These are phyloP conservation scores for Trichogramma dendrolimi DNA, from an alignment of 2,888 invertebrate species.

Conservation along the genomic window DNA sequence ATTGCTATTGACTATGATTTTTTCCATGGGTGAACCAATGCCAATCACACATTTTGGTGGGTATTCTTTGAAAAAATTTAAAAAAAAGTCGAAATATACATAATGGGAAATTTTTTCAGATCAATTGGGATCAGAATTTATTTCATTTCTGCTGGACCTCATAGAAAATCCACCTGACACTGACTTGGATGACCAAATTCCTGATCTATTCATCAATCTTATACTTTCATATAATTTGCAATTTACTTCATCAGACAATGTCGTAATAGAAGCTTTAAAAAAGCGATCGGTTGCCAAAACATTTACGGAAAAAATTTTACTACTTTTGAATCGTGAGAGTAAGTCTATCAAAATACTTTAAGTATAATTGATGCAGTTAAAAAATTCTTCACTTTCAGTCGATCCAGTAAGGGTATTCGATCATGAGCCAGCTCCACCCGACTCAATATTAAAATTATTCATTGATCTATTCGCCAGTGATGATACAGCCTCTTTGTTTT, in stretches of 20 bases:
- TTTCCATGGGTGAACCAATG: constrained; percentile 85
- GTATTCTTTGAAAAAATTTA: neutral
- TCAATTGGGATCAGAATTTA: constrained; percentile 77
- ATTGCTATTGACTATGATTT: constrained; percentile 78
- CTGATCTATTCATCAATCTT: constrained; percentile 78
- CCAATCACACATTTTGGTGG: constrained; percentile 86
- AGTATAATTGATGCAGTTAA: neutral
- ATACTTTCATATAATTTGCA: constrained; percentile 87
- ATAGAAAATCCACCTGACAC: constrained; percentile 78
- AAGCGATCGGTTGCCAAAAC: constrained; percentile 72
- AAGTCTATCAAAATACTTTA: constrained; percentile 30
- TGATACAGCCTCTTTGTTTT: constrained; percentile 81
- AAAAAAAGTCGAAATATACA: too few species aligned
- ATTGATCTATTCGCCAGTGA: constrained; percentile 78
- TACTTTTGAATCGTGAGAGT: constrained; percentile 89
- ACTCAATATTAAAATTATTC: constrained; percentile 84
- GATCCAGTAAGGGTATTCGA: constrained; percentile 84
- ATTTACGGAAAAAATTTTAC: constrained; percentile 84
- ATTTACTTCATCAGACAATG: constrained; percentile 66
- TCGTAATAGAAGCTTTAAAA: constrained; percentile 68
- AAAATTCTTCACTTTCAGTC: constrained; percentile 57
- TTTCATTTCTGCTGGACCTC: constrained; percentile 73
- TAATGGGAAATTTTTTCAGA: constrained; percentile 58
- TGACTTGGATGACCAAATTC: constrained; percentile 78
- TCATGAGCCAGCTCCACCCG: constrained; percentile 73